These are phyloP conservation scores for Orthonevra nobilis DNA, from an alignment of 2,888 invertebrate genomes.

Conservation along the genomic window DNA sequence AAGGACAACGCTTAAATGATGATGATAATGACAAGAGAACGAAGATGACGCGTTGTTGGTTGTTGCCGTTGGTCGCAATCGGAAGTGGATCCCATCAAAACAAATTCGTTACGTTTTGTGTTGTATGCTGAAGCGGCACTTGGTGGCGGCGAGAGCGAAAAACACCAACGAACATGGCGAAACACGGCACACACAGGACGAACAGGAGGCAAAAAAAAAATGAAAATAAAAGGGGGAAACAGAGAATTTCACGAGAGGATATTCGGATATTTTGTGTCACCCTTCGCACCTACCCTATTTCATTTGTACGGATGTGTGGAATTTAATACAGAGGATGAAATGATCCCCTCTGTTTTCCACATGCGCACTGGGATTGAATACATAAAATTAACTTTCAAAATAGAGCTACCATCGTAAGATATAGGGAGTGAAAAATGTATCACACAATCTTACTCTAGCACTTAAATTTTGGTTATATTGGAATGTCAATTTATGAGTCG, in stretches of 20 bases:
- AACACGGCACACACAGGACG: slow-evolving; percentile 27
- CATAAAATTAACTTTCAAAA: slow-evolving; percentile 28
- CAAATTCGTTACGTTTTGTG: too few relatives aligned
- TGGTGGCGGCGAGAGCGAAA: slow-evolving; percentile 22
- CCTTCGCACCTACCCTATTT: slow-evolving; percentile 69
- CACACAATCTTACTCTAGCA: too few relatives aligned
- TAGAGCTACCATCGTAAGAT: too few relatives aligned
- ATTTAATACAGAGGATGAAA: slow-evolving; percentile 61
- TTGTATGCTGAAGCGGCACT: slow-evolving; percentile 31
- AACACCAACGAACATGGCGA: slow-evolving; percentile 24
- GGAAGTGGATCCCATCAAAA: slow-evolving; percentile 69
- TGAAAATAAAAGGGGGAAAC: slow-evolving; percentile 40
- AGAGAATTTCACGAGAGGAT: slow-evolving; percentile 48
- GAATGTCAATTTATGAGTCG: too few relatives aligned
- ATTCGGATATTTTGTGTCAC: slow-evolving; percentile 62
- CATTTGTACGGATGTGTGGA: slow-evolving; percentile 58
- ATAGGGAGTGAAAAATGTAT: too few relatives aligned
- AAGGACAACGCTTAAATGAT: slow-evolving; percentile 50
- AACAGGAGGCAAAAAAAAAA: not conserved
- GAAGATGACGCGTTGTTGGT: slow-evolving; percentile 79
- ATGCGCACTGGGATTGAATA: slow-evolving; percentile 62
- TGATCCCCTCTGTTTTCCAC: slow-evolving; percentile 56
- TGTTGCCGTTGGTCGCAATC: slow-evolving; percentile 81
- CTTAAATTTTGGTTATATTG: too few relatives aligned
- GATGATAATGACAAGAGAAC: slow-evolving; percentile 72